Conservation (phyloP, 2,888 invertebrate genomes). For the Xylota sylvarum region DNA sequence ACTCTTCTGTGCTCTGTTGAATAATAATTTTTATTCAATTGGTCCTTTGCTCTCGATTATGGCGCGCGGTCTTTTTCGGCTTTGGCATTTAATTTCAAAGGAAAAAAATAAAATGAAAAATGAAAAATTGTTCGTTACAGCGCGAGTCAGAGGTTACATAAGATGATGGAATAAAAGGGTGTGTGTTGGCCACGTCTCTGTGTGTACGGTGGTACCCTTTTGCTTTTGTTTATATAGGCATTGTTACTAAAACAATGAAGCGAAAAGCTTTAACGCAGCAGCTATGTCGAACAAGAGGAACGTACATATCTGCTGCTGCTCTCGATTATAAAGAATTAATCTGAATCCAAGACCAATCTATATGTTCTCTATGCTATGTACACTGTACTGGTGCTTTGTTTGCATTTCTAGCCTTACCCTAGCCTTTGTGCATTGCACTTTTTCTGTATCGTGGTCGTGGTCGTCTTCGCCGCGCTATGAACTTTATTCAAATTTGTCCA, state of each 20-base stretch:
- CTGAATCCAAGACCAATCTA: slow-evolving; percentile 27
- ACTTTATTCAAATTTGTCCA: slow-evolving; percentile 74
- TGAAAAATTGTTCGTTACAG: background rate
- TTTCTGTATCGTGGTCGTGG: slow-evolving; percentile 65
- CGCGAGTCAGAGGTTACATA: slow-evolving; percentile 17
- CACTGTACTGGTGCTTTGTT: slow-evolving; percentile 6
- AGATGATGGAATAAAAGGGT: slow-evolving; percentile 38
- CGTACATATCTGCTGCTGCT: slow-evolving; percentile 18
- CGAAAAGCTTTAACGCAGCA: slow-evolving; percentile 18
- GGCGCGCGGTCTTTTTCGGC: slow-evolving; percentile 4
- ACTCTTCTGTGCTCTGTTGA: background rate
- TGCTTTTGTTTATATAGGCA: slow-evolving; percentile 24
- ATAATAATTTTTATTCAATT: slow-evolving; percentile 21
- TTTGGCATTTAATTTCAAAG: slow-evolving; percentile 19
- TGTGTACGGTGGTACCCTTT: slow-evolving; percentile 15
- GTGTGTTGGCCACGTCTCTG: slow-evolving; percentile 21
- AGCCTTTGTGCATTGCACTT: slow-evolving; percentile 61
- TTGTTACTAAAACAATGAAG: slow-evolving; percentile 58
- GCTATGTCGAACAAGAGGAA: slow-evolving; percentile 21
- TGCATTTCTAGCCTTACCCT: slow-evolving; percentile 11
- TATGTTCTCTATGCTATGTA: slow-evolving; percentile 1
- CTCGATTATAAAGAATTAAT: slow-evolving; percentile 33
- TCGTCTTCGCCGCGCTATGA: slow-evolving; percentile 72
- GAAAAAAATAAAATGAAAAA: background rate
- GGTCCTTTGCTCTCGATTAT: slow-evolving; percentile 8